These are phyloP conservation scores for Cheilosia vulpina DNA, from an alignment of 2,888 invertebrate species.

Conservation along the genomic window DNA sequence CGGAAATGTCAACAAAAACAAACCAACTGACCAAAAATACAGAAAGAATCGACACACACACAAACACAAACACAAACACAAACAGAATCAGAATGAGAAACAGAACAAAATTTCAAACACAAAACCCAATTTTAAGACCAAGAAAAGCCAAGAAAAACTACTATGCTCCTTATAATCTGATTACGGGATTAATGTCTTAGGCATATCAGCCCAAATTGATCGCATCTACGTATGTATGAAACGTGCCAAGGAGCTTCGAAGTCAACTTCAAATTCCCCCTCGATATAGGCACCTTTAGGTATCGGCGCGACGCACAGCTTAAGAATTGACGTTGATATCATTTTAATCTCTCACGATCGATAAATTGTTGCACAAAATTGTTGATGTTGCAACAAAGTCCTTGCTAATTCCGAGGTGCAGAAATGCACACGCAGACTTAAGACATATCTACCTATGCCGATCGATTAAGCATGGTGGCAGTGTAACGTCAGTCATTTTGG, in stretches of 20 bases:
- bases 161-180: constrained; percentile 79
- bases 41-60: constrained; percentile 25
- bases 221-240: constrained; percentile 18
- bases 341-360: constrained; percentile 75
- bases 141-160: constrained; percentile 71
- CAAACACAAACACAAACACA: neutral
- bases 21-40: constrained; percentile 52
- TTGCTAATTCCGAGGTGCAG: constrained; percentile 68
- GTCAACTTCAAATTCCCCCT: constrained; percentile 27
- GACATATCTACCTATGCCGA: neutral
- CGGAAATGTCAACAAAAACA: constrained; percentile 64
- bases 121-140: constrained; percentile 55
- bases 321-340: constrained; percentile 71
- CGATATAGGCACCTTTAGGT: too few species aligned
- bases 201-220: constrained; percentile 72
- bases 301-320: constrained; percentile 38
- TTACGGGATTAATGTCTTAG: constrained; percentile 81
- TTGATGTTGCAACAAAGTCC: constrained; percentile 66
- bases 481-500: constrained; percentile 20
- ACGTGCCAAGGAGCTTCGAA: constrained; percentile 41
- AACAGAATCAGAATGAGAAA: constrained; percentile 4
- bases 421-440: constrained; percentile 57
- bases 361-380: constrained; percentile 76
- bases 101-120: constrained; percentile 24
- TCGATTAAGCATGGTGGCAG: constrained; percentile 54